Conservation (phyloP, 2,888 invertebrate species). For the Hydropsyche betteni region DNA sequence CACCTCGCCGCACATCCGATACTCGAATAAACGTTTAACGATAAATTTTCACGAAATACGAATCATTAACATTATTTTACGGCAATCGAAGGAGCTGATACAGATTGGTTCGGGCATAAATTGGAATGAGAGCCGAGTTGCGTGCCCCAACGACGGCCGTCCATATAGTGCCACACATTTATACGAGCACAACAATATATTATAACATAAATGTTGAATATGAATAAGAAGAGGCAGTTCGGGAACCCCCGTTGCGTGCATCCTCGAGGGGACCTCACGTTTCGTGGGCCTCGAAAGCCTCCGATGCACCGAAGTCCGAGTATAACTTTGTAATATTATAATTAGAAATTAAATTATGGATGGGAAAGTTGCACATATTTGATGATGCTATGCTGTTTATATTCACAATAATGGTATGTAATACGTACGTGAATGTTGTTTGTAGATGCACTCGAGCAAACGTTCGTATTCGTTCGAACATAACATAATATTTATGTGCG, state of each 20-base stretch:
- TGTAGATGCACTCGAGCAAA: too few relatives aligned
- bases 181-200: too few relatives aligned
- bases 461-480: too few relatives aligned
- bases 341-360: too few relatives aligned
- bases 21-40: too few relatives aligned
- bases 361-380: too few relatives aligned
- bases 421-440: constrained; percentile 12
- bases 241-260: constrained; percentile 23
- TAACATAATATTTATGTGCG: not conserved
- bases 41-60: not conserved
- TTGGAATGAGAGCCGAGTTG: constrained; percentile 15
- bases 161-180: not conserved
- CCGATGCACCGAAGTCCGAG: not conserved
- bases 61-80: constrained; percentile 7
- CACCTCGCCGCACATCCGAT: too few relatives aligned
- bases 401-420: not conserved
- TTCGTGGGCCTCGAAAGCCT: not conserved
- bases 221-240: constrained; percentile 3
- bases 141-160: not conserved
- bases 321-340: too few relatives aligned
- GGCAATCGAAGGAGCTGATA: constrained; percentile 24
- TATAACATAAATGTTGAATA: not conserved
- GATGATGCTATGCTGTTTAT: not conserved
- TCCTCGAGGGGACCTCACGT: constrained; percentile 10
- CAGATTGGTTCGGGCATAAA: constrained; percentile 21